Evolutionary conservation across 2,888 invertebrate genomes (phyloP), one percentile per base, ranked within the genome.

Genomic region (Drosophila paranaensis): DNA sequence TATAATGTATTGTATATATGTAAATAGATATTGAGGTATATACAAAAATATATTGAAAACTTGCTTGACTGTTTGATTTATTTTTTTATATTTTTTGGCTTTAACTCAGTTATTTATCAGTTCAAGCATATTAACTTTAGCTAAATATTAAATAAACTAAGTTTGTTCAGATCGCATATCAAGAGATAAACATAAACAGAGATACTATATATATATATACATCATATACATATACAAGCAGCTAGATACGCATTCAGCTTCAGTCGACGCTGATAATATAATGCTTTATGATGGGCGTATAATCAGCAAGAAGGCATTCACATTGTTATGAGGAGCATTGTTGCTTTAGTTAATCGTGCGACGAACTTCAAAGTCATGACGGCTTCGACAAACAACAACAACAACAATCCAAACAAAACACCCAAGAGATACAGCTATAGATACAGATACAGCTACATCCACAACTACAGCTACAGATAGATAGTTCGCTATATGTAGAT

Each of bases 281-380:
- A 51, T 66, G 69, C 69, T 69, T 51, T 79, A 74, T 50, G 62
- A 61, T 53, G 60, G 61, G 64, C 79, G 76, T 75, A 70, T 79
- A 75, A 79, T 77, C 76, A 75, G 64, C 68, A 46, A 61, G 58
- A 67, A 77, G 69, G 58, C 70, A 75, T 80, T 80, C 77, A 69
- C 63, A 79, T 62, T 79, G 53, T 69, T 62, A 61, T 57, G 42
- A 35, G n/a, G 40, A 39, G n/a, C 58, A 51, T 70, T 70, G 82
- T 81, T 89, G 82, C 48, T 70, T 81, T 84, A 74, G 78, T 88
- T 87, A 84, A 88, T 90, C 90, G 88, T 79, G 75, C 88, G 77
- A 81, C 85, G 90, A 87, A 81, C 90, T 77, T 83, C 75, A 74
- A 72, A 67, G 77, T 65, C 71, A 60, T 71, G 58, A 73, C 62